These are phyloP conservation scores for Dryobotodes eremita DNA, from an alignment of 2,888 invertebrate genomes.

Conservation along the genomic window DNA sequence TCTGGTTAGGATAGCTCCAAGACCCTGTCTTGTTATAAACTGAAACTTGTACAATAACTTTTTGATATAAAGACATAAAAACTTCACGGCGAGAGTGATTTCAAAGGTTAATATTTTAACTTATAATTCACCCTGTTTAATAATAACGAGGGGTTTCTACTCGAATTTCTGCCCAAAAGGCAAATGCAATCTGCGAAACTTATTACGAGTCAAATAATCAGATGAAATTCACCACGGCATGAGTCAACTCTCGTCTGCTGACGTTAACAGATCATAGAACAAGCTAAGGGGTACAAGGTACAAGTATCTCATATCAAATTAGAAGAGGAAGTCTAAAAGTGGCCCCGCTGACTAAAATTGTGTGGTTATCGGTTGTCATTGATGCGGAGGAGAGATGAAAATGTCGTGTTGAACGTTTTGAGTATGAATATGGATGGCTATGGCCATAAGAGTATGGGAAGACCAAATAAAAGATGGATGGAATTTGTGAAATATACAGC, in stretches of 20 bases:
- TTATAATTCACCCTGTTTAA: not conserved
- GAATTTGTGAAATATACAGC: not conserved
- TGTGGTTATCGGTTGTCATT: not conserved
- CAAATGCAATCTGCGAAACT: slow-evolving; percentile 9
- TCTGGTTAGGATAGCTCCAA: not conserved
- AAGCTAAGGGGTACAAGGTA: not conserved
- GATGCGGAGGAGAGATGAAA: not conserved
- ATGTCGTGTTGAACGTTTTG: not conserved
- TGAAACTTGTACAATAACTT: not conserved
- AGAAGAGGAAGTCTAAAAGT: not conserved
- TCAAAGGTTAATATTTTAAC: slow-evolving; percentile 24
- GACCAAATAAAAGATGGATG: not conserved
- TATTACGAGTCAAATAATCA: not conserved
- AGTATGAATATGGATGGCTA: not conserved
- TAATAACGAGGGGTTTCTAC: slow-evolving; percentile 2
- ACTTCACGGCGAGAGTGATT: slow-evolving; percentile 10
- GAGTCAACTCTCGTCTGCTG: not conserved
- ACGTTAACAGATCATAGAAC: no score
- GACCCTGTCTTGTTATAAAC: not conserved
- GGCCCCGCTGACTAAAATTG: not conserved
- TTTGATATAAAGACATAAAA: slow-evolving; percentile 11
- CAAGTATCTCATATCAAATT: not conserved
- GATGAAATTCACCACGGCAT: no score
- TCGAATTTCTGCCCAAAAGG: not conserved
- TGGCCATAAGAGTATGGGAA: not conserved